phyloP scores from a whole-genome alignment of 2,888 invertebrate genomes.

The Scaptomyza caliginosa region DNA sequence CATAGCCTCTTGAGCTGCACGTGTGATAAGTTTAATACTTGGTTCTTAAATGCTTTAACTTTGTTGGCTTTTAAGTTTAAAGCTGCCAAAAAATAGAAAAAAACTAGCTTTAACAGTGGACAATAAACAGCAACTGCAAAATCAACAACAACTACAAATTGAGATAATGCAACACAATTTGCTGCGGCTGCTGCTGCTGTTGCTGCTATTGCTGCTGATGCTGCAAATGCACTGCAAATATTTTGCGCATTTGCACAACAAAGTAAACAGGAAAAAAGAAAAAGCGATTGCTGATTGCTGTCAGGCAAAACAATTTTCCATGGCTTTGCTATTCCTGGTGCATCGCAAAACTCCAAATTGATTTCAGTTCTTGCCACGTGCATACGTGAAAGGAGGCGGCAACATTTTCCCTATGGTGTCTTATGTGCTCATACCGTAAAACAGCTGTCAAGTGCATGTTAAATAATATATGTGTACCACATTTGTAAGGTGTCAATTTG shows the following conservation, averaged over 20 bases:
- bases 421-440: not conserved
- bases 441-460: not conserved
- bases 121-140: slow-evolving; percentile 1
- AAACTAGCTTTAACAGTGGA: slow-evolving; percentile 10
- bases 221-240: slow-evolving; percentile 27
- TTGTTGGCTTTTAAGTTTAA: not conserved
- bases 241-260: slow-evolving; percentile 47
- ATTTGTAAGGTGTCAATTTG: slow-evolving; percentile 21
- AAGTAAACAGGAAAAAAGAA: slow-evolving; percentile 39
- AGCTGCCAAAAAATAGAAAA: not conserved
- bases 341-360: slow-evolving; percentile 26
- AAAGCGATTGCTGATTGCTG: slow-evolving; percentile 32
- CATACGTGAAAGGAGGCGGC: not conserved
- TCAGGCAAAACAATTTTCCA: slow-evolving; percentile 28
- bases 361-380: slow-evolving; percentile 29
- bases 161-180: slow-evolving; percentile 47
- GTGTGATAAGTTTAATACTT: too few relatives aligned
- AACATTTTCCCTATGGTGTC: not conserved
- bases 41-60: not conserved
- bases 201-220: slow-evolving; percentile 18
- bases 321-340: slow-evolving; percentile 10
- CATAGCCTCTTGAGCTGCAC: too few relatives aligned
- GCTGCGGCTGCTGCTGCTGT: slow-evolving; percentile 5
- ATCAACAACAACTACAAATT: slow-evolving; percentile 18
- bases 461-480: not conserved